These are phyloP conservation scores for Phorcus lineatus DNA, from an alignment of 2,888 invertebrate species.

Conservation along the genomic window DNA sequence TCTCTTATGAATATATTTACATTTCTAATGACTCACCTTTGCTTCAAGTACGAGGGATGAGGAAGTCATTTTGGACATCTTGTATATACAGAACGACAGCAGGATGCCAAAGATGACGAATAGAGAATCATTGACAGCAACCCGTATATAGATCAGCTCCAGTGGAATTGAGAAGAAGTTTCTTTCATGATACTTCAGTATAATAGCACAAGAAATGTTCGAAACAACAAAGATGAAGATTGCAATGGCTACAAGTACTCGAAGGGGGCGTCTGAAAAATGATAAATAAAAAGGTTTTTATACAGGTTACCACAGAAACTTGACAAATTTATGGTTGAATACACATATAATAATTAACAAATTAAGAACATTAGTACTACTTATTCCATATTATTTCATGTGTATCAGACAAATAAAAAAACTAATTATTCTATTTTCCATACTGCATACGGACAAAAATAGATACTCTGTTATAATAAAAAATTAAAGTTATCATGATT, in stretches of 20 bases:
- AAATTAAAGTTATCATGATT: background rate
- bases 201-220: constrained; percentile 67
- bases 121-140: constrained; percentile 70
- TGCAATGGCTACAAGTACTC: constrained; percentile 56
- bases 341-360: too few relatives aligned
- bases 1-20: background rate
- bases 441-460: background rate
- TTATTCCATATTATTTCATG: background rate
- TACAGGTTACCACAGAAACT: too few relatives aligned
- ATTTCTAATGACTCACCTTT: constrained; percentile 60
- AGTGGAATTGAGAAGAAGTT: constrained; percentile 51
- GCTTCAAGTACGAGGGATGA: constrained; percentile 71
- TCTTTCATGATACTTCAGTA: constrained; percentile 53
- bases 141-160: constrained; percentile 64
- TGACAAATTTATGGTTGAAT: too few relatives aligned
- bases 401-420: background rate
- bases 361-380: too few relatives aligned
- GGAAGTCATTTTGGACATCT: constrained; percentile 70
- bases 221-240: constrained; percentile 66
- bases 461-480: background rate
- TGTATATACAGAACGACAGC: constrained; percentile 69
- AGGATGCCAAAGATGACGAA: constrained; percentile 67
- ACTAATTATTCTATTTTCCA: too few relatives aligned
- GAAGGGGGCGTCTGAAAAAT: constrained; percentile 56
- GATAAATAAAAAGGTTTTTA: too few relatives aligned